Percentiles rank a stretch among this genome's conserved stretches.
phyloP scores from a whole-genome alignment of 1,140 invertebrate genomes.

The Riptortus pedestris region DNA sequence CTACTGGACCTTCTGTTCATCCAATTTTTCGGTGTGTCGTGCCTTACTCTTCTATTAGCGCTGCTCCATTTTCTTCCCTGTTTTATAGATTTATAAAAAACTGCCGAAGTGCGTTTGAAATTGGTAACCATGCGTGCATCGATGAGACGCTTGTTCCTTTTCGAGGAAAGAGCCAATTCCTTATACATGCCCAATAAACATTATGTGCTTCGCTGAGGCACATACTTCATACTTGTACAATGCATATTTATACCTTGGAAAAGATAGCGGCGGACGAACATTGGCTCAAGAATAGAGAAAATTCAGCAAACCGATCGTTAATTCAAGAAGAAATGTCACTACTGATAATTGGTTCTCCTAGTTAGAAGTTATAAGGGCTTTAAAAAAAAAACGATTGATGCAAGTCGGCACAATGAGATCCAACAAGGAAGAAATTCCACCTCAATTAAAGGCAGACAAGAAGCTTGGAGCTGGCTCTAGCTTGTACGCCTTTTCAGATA shows the following conservation, averaged over 20 bases:
- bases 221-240: background rate
- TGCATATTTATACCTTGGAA: background rate
- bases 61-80: slow-evolving; percentile 19
- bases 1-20: background rate
- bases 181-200: slow-evolving; percentile 36
- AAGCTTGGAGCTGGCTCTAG: background rate
- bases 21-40: background rate
- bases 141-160: slow-evolving; percentile 36
- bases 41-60: background rate
- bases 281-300: background rate
- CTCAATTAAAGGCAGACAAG: background rate
- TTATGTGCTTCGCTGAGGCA: background rate
- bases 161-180: slow-evolving; percentile 35
- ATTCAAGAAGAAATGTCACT: background rate
- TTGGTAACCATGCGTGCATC: slow-evolving; percentile 26
- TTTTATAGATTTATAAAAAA: slow-evolving; percentile 36
- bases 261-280: background rate
- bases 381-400: background rate
- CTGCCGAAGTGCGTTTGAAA: slow-evolving; percentile 29
- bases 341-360: background rate
- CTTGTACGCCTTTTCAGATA: background rate
- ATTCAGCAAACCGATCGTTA: background rate
- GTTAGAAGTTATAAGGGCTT: background rate
- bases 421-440: background rate
- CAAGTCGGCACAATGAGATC: background rate